phyloP scores from a whole-genome alignment of 2,888 invertebrate genomes.

The Drepanosiphum platanoidis region DNA sequence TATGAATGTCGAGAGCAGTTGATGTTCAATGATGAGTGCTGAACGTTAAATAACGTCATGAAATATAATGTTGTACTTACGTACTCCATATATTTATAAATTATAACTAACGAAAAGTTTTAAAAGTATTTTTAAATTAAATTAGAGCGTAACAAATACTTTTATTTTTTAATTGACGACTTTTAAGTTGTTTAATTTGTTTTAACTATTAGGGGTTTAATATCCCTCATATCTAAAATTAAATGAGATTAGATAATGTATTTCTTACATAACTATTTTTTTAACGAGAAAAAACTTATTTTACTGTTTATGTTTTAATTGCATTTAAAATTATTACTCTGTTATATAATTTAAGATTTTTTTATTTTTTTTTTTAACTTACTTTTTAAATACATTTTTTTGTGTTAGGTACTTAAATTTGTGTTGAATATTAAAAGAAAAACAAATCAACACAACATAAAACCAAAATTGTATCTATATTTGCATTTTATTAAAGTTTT shows the following conservation, averaged over 20 bases:
- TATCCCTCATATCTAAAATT: background rate
- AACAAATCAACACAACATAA: background rate
- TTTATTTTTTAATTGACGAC: background rate
- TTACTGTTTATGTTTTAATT: too few species aligned
- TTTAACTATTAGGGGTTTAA: background rate
- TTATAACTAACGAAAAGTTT: background rate
- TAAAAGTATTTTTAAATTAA: background rate
- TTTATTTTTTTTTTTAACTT: too few species aligned
- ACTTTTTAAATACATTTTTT: background rate
- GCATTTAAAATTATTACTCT: too few species aligned
- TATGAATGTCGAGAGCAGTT: background rate
- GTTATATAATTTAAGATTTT: too few species aligned
- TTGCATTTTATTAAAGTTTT: background rate
- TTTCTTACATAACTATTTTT: background rate
- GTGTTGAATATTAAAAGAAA: background rate
- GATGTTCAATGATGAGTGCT: background rate
- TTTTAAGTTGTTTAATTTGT: background rate
- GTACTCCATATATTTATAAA: conserved; percentile 1
- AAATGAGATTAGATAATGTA: background rate
- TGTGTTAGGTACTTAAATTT: background rate
- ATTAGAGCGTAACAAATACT: background rate
- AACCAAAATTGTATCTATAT: background rate
- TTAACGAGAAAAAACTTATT: background rate
- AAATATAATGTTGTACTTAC: background rate
- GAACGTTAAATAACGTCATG: background rate